Evolutionary conservation across 1,140 invertebrate genomes (phyloP), one percentile per base, ranked within the genome.

Genomic region (Cylas formicarius): DNA sequence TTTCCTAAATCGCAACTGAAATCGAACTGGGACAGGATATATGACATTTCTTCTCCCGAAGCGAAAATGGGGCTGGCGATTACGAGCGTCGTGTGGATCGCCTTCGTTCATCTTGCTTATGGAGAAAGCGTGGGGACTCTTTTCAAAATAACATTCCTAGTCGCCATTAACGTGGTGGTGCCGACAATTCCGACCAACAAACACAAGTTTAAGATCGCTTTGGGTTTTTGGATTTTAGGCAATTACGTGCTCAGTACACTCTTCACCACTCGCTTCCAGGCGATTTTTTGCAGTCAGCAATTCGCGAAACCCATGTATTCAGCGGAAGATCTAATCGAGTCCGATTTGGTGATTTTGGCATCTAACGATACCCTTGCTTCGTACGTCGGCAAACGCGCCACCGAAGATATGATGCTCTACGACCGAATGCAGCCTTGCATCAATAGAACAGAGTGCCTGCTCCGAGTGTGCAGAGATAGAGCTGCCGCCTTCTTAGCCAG

Each of bases 191-290:
- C n/a, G n/a, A n/a, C n/a, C 16, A n/a, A 17, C 13, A 21, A 16
- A 23, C 16, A 37, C 19, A 37, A 37, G 16, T 37, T 22, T 19
- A 37, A 23, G 18, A 16, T 37, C 14, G 3, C n/a, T 19, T 37
- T 37, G 20, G 20, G 11, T n/a, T 37, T 37, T 22, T 37, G 16
- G 20, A 37, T 37, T 5, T 21, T 23, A 4, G 35, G 9, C 11
- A 11, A 8, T 22, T 37, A 14, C 18, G 9, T 37, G 13, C 13
- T 37, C 7, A 17, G 21, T 13, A 31, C 11, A 13, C 11, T 11
- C 7, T 31, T 31, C 11, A 11, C 11, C 11, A 31, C 5, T 31
- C 5, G 5, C 4, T 31, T 31, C 5, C 5, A 31, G 17, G 5
- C 7, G 11, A 31, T 31, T 13, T 31, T 31, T 6, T 31, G 11